Evolutionary conservation across 2,888 invertebrate species (phyloP).

Genomic region (Lasioglossum villosulum): DNA sequence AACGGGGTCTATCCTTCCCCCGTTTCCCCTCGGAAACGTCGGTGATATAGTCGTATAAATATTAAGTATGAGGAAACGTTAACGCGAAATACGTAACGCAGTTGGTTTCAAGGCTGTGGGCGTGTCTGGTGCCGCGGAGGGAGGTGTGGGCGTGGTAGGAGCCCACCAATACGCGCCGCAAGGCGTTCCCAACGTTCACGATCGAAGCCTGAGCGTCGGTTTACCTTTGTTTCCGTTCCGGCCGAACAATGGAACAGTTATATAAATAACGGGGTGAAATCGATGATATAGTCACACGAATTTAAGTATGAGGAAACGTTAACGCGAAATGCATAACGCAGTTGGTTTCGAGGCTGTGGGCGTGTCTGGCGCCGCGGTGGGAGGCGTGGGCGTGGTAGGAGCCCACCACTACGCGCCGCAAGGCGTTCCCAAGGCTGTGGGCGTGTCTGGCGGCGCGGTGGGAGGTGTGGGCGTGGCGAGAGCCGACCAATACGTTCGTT

Average conservation of each 20-base stretch:
- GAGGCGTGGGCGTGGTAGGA: too few relatives aligned
- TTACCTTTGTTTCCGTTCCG: slow-evolving; percentile 52
- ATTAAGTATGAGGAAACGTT: not conserved
- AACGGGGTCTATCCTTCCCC: slow-evolving; percentile 18
- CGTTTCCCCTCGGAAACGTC: not conserved
- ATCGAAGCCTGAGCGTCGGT: slow-evolving; percentile 44
- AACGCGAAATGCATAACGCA: not conserved
- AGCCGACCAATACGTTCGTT: not conserved
- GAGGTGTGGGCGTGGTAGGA: not conserved
- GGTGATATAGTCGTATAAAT: not conserved
- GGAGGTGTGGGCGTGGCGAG: not conserved
- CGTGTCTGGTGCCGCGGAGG: not conserved
- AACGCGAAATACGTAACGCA: not conserved
- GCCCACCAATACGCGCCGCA: not conserved
- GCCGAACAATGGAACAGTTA: slow-evolving; percentile 35
- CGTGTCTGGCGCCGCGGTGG: not conserved
- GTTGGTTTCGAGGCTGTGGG: not conserved
- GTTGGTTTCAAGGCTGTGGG: not conserved
- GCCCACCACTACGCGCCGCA: too few relatives aligned
- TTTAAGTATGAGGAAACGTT: not conserved
- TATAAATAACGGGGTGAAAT: slow-evolving; percentile 10
- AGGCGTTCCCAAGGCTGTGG: not conserved
- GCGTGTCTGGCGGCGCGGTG: not conserved
- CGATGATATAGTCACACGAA: not conserved
- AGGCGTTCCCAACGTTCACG: too few relatives aligned